Evolutionary conservation across 2,888 invertebrate genomes (phyloP), one percentile per base, ranked within the genome.

Genomic region (Pedicia rivosa): DNA sequence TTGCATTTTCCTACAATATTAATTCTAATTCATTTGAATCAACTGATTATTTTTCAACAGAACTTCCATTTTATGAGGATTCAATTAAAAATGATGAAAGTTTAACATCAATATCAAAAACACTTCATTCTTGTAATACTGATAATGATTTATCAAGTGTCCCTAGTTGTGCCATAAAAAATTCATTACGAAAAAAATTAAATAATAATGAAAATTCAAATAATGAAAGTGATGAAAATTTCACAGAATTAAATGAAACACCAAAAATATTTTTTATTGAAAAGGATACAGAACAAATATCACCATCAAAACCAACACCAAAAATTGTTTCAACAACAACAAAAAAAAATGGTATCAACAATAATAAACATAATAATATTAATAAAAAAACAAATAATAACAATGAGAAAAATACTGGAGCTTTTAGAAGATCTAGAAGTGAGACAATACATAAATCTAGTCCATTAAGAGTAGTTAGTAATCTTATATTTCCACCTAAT

Each of bases 401-500:
- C 6, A 13, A 13, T 12, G 7, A 13, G 13, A 12, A 7, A 3
- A 27, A 20, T 20, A 5, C 13, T 12, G 12, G 12, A 3, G 6
- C 10, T 27, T 27, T 13, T 12, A 7, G 6, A 37, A 38, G 39
- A 14, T 46, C 39, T 24, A 56, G 51, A 42, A 54, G 56, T 3
- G 55, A 58, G 24, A 57, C 48, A 40, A 48, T 45, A 25, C 22
- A 49, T 12, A 50, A 55, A 45, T 52, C 63, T 25, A 63, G 62
- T 45, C 64, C 65, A 2, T 47, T 65, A 7, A 60, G 56, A 45
- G 55, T 56, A n/a, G 58, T 65, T 43, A 61, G 62, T 39, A 61
- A 56, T 41, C 57, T 63, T 31, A 54, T 65, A 41, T 59, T 58
- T 39, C 48, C 53, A 45, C 48, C 54, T 40, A 54, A 48, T 17